Conservation (phyloP, 2,888 invertebrate genomes). For the Aethes cnicana region DNA sequence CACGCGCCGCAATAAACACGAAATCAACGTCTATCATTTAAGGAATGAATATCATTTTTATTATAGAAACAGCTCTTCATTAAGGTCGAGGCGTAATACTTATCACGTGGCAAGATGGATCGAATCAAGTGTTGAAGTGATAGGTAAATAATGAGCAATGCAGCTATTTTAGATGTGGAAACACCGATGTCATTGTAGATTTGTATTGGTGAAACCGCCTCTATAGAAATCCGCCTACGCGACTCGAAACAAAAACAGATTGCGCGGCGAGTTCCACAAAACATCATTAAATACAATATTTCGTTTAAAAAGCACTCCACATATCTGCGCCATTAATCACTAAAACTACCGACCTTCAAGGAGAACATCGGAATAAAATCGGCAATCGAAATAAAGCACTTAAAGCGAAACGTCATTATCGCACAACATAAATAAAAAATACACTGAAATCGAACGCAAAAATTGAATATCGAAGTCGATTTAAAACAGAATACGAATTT, state of each 20-base stretch:
- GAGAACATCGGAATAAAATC: constrained; percentile 81
- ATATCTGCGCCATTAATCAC: constrained; percentile 81
- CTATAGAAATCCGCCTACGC: constrained; percentile 59
- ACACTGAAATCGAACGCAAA: constrained; percentile 78
- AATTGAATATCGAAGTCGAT: constrained; percentile 81
- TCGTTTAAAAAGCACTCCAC: constrained; percentile 81
- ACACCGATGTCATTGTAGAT: constrained; percentile 48
- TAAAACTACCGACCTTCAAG: constrained; percentile 81
- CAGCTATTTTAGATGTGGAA: constrained; percentile 52
- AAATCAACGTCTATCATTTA: constrained; percentile 45
- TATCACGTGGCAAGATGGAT: constrained; percentile 35
- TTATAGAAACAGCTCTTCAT: constrained; percentile 46
- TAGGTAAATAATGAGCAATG: constrained; percentile 50
- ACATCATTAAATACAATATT: constrained; percentile 81
- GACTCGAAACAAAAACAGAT: constrained; percentile 62
- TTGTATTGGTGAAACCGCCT: constrained; percentile 46
- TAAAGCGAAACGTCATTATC: constrained; percentile 83
- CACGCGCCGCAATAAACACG: constrained; percentile 41
- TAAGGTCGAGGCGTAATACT: constrained; percentile 44
- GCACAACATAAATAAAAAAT: constrained; percentile 80
- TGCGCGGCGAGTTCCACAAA: constrained; percentile 65
- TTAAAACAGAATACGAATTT: constrained; percentile 81
- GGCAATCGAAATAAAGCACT: constrained; percentile 82
- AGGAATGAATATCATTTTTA: constrained; percentile 46
- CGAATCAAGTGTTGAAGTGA: constrained; percentile 47